These are phyloP conservation scores for Acyrthosiphon pisum DNA, from an alignment of 1,140 invertebrate species.

Conservation along the genomic window DNA sequence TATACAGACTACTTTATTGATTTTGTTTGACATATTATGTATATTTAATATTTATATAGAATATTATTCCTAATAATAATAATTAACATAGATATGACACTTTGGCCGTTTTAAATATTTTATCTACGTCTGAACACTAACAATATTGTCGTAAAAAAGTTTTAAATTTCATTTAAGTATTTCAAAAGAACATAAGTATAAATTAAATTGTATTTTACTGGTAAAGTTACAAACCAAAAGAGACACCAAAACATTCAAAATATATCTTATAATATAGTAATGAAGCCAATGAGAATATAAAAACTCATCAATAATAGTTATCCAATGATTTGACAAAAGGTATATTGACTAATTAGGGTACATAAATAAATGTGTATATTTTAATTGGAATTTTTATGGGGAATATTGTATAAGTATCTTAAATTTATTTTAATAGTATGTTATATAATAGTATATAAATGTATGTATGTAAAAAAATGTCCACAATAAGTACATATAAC, in stretches of 20 bases:
- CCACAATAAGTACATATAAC: slow-evolving; percentile 40
- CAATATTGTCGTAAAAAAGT: slow-evolving; percentile 22
- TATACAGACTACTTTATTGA: slow-evolving; percentile 46
- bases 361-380: slow-evolving; percentile 9
- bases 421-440: slow-evolving; percentile 38
- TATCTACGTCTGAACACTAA: slow-evolving; percentile 36
- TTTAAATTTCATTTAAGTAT: background rate
- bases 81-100: slow-evolving; percentile 50
- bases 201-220: slow-evolving; percentile 5
- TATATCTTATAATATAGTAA: slow-evolving; percentile 11
- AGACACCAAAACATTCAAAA: slow-evolving; percentile 29
- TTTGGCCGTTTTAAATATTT: slow-evolving; percentile 34
- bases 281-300: slow-evolving; percentile 32
- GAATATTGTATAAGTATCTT: slow-evolving; percentile 12
- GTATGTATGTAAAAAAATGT: slow-evolving; percentile 52
- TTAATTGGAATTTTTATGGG: background rate
- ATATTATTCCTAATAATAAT: slow-evolving; percentile 47
- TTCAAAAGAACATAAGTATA: background rate
- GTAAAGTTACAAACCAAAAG: background rate
- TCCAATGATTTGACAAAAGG: slow-evolving; percentile 23
- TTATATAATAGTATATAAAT: slow-evolving; percentile 43
- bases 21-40: slow-evolving; percentile 12
- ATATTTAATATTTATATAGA: slow-evolving; percentile 26
- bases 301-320: slow-evolving; percentile 33
- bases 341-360: slow-evolving; percentile 23